Base-by-base conservation (phyloP, 2,797 vertebrate species). In the Ispidina picta region DNA sequence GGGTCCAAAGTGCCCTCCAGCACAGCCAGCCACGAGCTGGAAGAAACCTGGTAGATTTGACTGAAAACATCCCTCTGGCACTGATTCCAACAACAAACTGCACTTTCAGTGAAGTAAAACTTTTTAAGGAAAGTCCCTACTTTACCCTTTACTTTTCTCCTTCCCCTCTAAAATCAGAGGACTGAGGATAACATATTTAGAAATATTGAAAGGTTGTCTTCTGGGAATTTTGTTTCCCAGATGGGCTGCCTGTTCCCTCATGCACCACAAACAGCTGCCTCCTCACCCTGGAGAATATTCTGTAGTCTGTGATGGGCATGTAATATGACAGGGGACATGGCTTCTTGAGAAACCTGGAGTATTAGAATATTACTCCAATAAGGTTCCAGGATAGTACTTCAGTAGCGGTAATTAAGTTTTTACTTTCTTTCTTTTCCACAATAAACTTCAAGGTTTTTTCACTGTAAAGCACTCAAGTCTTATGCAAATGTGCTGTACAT, bases 201-300 rank as follows among this genome's bases (percentile, higher is more conserved):
- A 86, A 82, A 64, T 79, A 76, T 20, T 82, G 77, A 82, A 73
- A 60, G 56, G 62, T 49, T 79, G 64, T 91, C 77, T 70, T 33
- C 56, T 12, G 81, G 77, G 86, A 79, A 55, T 77, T 82, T 56
- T 54, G 18, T 91, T 71, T 93, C 88, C 86, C 83, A 86, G 71
- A 56, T 77, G 83, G 93, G 28, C 44, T 64, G 79, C 33, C 69
- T 80, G 37, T 39, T 92, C 72, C 71, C 54, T 88, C 25, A 6
- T 65, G 75, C 28, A 70, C 71, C 74, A 82, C 43, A 23, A 72
- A 63, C 91, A 94, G 71, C 77, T 93, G 93, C 78, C 77, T 90
- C 54, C 62, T 88, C 16, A 20, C 78, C 49, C 60, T 70, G 71
- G 74, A 95, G 94, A 93, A 54, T 72, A 48, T 78, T 72, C 6